Evolutionary conservation across 2,113 vertebrate genomes (phyloP).

Genomic region (Callocephalon fimbriatum): DNA sequence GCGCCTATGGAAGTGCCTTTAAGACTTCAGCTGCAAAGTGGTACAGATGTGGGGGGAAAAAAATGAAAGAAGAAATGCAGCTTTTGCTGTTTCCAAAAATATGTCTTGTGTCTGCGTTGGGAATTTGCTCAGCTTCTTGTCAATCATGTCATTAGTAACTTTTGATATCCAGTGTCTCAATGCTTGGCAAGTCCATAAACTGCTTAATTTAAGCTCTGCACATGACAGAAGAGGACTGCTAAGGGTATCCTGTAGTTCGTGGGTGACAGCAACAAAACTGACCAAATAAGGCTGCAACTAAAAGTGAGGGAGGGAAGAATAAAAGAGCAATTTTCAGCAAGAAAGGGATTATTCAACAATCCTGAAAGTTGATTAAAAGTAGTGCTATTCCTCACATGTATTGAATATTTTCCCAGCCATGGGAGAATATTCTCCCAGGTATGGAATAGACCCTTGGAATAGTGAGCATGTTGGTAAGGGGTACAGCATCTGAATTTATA

Average conservation of each 20-base stretch:
- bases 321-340: neutral
- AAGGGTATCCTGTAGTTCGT: neutral
- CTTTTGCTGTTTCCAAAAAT: neutral
- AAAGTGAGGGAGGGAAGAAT: neutral
- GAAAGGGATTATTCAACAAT: neutral
- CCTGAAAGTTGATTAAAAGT: neutral
- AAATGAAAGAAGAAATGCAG: neutral
- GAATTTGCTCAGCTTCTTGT: neutral
- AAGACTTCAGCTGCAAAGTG: neutral
- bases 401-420: neutral
- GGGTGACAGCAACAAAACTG: neutral
- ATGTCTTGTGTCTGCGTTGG: neutral
- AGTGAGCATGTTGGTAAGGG: neutral
- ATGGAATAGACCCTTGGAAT: neutral
- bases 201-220: neutral
- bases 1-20: neutral
- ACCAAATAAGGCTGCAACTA: neutral
- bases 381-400: neutral
- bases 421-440: neutral
- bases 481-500: neutral
- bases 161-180: fast-evolving
- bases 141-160: neutral
- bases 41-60: no score
- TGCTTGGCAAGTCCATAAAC: neutral
- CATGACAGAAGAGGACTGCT: neutral